Evolutionary conservation across 2,888 invertebrate species (phyloP).

Genomic region (Mayetiola destructor): DNA sequence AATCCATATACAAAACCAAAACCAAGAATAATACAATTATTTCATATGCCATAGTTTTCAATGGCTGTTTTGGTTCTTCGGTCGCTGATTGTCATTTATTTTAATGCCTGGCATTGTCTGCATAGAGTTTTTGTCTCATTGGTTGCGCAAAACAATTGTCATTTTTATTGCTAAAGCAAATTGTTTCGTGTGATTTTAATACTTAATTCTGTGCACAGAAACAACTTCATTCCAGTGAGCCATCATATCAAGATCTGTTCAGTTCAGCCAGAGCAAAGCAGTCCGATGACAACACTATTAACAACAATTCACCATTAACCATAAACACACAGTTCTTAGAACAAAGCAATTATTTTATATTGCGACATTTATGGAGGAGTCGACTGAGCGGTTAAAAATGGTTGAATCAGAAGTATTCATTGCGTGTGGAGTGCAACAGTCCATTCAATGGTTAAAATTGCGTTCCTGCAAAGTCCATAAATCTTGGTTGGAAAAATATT

Average conservation of each 20-base stretch:
- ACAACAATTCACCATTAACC: too few species aligned
- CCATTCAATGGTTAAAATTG: too few species aligned
- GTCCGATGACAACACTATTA: constrained; percentile 8
- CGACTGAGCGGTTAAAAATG: too few species aligned
- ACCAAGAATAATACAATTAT: constrained; percentile 10
- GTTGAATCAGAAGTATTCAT: too few species aligned
- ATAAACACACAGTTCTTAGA: neutral
- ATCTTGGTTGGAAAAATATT: constrained; percentile 13
- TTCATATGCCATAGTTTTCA: neutral
- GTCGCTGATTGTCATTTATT: neutral
- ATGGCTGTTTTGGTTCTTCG: neutral
- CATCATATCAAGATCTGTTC: constrained; percentile 10
- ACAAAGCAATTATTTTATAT: neutral
- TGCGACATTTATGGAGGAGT: neutral
- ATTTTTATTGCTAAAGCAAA: neutral
- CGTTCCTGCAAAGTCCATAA: neutral
- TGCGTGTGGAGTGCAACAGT: neutral
- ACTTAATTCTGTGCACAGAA: neutral
- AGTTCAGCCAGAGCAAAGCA: neutral
- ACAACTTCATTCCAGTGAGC: too few species aligned
- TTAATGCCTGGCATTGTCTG: neutral
- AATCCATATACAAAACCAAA: neutral
- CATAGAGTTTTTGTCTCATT: too few species aligned
- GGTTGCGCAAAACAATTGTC: neutral
- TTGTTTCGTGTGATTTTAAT: neutral